phyloP scores from a whole-genome alignment of 2,797 vertebrate genomes.

The Phoeniculus purpureus region DNA sequence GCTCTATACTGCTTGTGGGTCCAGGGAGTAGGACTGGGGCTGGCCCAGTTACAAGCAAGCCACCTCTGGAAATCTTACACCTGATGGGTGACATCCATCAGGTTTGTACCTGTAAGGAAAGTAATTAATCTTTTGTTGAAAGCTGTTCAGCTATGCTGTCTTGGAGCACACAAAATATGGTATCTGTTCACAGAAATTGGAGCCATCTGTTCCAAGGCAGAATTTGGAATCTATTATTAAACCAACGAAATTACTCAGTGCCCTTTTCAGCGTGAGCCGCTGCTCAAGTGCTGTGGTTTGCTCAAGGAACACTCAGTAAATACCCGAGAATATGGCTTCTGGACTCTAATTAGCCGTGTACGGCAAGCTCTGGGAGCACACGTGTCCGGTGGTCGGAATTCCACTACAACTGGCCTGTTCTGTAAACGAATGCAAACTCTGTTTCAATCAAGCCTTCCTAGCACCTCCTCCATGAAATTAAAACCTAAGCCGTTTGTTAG shows the following conservation, averaged over 20 bases:
- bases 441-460: not conserved
- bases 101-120: not conserved
- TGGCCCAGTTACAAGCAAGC: not conserved
- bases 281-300: not conserved
- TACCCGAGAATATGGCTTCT: not conserved
- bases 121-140: not conserved
- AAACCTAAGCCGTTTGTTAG: not conserved
- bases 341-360: not conserved
- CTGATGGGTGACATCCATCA: not conserved
- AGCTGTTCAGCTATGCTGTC: not conserved
- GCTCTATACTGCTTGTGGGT: not conserved
- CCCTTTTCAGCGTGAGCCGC: not conserved
- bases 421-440: not conserved
- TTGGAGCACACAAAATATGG: not conserved
- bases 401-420: not conserved
- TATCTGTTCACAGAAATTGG: not conserved
- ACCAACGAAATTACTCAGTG: not conserved
- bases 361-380: not conserved
- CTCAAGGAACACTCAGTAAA: not conserved
- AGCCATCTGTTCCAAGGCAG: not conserved
- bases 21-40: accelerated
- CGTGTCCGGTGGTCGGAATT: not conserved
- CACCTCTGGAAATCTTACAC: not conserved
- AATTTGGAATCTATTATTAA: not conserved
- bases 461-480: not conserved